These are phyloP conservation scores for Cuniculus paca DNA, from an alignment of 2,797 vertebrate genomes.

Conservation along the genomic window DNA sequence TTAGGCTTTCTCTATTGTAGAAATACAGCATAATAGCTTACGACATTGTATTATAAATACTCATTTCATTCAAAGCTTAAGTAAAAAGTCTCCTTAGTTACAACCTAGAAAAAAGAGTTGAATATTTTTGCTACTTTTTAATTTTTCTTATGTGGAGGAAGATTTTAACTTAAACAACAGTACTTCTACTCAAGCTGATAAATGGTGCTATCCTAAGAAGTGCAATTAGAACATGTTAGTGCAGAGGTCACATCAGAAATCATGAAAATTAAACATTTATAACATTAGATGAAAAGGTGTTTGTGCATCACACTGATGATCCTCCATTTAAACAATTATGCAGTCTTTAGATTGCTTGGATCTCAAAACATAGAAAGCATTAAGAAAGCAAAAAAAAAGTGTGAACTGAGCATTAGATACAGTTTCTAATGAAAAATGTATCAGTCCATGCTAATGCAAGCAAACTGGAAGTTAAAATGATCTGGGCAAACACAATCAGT, in stretches of 20 bases:
- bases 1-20: slow-evolving; percentile 24
- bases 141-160: not conserved
- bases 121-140: slow-evolving; percentile 68
- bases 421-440: slow-evolving; percentile 73
- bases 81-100: slow-evolving; percentile 32
- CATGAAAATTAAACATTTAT: slow-evolving; percentile 75
- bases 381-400: slow-evolving; percentile 77
- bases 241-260: slow-evolving; percentile 68
- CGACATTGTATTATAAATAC: slow-evolving; percentile 61
- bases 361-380: slow-evolving; percentile 75
- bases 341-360: slow-evolving; percentile 13
- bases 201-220: slow-evolving; percentile 34
- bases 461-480: slow-evolving; percentile 41
- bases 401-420: slow-evolving; percentile 69
- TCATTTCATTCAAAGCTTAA: slow-evolving; percentile 68
- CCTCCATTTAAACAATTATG: slow-evolving; percentile 68
- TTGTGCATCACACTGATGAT: slow-evolving; percentile 30
- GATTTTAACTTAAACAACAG: slow-evolving; percentile 68
- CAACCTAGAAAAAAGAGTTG: not conserved
- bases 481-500: not conserved
- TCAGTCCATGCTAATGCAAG: slow-evolving; percentile 66
- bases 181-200: not conserved
- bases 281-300: slow-evolving; percentile 28
- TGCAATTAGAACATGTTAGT: slow-evolving; percentile 70
- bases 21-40: slow-evolving; percentile 61